These are phyloP conservation scores for Eledone cirrhosa DNA, from an alignment of 2,888 invertebrate genomes.

Conservation along the genomic window DNA sequence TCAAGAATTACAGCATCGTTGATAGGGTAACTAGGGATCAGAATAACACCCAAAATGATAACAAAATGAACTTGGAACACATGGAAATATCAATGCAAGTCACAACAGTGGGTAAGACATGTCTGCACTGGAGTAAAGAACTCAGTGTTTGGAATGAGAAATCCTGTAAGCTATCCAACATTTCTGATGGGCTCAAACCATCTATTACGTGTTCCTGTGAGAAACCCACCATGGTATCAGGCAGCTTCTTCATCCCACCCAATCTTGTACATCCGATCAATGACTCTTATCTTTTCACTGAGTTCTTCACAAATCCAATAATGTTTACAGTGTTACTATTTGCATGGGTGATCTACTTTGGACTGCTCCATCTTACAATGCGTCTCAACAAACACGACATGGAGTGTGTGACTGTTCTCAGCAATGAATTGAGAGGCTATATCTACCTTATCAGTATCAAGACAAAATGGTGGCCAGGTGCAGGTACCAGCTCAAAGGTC, in stretches of 20 bases:
- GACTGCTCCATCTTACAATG: conserved; percentile 48
- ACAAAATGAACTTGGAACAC: too few species aligned
- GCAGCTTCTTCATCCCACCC: not conserved
- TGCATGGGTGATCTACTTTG: conserved; percentile 50
- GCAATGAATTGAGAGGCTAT: conserved; percentile 43
- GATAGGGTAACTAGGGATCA: too few species aligned
- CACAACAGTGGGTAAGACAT: not conserved
- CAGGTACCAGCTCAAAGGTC: conserved; percentile 55
- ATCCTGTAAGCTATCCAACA: not conserved
- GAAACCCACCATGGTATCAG: not conserved
- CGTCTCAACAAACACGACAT: conserved; percentile 45
- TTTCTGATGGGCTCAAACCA: not conserved
- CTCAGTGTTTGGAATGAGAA: not conserved
- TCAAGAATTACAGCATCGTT: not conserved
- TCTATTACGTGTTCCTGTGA: not conserved
- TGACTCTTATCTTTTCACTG: not conserved
- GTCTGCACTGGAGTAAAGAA: not conserved
- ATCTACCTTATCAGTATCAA: conserved; percentile 53
- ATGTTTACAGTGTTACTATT: conserved; percentile 46
- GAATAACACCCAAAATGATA: not conserved
- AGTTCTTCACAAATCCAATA: conserved; percentile 49
- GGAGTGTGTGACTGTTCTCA: conserved; percentile 41
- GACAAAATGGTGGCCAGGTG: conserved; percentile 55
- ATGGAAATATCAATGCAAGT: not conserved
- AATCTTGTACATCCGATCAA: not conserved